A percentile compares a stretch with the other conserved stretches of the same genome.
phyloP scores from a whole-genome alignment of 2,113 vertebrate genomes.

The Brachirus orientalis region DNA sequence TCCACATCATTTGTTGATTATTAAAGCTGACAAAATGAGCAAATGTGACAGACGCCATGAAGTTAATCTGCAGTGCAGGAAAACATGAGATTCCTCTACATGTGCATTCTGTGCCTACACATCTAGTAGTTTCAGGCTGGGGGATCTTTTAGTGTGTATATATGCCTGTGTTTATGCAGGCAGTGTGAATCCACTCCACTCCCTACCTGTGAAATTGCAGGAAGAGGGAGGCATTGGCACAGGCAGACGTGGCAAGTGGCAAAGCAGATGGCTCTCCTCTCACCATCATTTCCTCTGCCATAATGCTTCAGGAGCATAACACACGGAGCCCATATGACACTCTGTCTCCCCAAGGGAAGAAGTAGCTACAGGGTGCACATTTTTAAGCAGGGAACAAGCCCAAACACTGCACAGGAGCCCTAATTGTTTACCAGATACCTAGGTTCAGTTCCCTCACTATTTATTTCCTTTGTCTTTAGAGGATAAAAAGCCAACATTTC shows the following conservation, averaged over 20 bases:
- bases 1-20: conserved; percentile 25
- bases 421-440: conserved; percentile 73
- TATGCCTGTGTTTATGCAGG: conserved; percentile 22
- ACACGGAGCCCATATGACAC: conserved; percentile 47
- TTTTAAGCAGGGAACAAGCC: conserved; percentile 64
- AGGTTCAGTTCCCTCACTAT: conserved; percentile 3
- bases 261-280: conserved; percentile 80
- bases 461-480: conserved; percentile 18
- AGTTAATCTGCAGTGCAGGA: conserved; percentile 14
- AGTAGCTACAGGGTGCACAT: conserved; percentile 62
- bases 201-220: conserved; percentile 70
- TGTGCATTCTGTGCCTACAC: conserved; percentile 46
- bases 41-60: conserved; percentile 18
- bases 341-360: conserved; percentile 58
- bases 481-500: conserved; percentile 22
- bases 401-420: conserved; percentile 28
- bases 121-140: conserved; percentile 63
- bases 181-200: conserved; percentile 53
- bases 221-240: conserved; percentile 66
- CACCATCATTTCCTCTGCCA: conserved; percentile 74
- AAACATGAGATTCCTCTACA: conserved; percentile 22
- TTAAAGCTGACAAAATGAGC: conserved; percentile 12
- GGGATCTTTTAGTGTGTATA: conserved; percentile 21
- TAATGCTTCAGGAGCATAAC: conserved; percentile 70
- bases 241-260: conserved; percentile 71